These are phyloP conservation scores for Apogon hyalosoma DNA, from an alignment of 2,797 vertebrate genomes.

Conservation along the genomic window DNA sequence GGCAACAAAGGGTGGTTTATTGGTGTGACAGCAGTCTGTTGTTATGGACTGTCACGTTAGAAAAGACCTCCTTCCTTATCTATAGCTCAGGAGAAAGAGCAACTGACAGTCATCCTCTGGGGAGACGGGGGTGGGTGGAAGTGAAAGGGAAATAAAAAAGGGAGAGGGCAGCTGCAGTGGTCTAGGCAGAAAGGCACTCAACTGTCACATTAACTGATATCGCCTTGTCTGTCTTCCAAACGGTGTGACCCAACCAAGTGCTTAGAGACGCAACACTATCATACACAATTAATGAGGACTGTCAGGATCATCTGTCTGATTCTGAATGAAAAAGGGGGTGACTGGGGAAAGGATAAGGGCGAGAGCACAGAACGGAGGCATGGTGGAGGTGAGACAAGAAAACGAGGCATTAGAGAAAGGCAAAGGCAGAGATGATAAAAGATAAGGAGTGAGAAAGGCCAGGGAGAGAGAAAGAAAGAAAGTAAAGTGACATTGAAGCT, in stretches of 20 bases:
- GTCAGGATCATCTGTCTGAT: slow-evolving; percentile 44
- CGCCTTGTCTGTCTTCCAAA: slow-evolving; percentile 55
- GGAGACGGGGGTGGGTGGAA: slow-evolving; percentile 43
- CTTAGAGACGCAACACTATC: slow-evolving; percentile 59
- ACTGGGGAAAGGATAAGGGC: slow-evolving; percentile 1
- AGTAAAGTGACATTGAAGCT: slow-evolving; percentile 7
- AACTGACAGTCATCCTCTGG: slow-evolving; percentile 68
- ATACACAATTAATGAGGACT: slow-evolving; percentile 73
- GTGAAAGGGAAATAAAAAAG: slow-evolving; percentile 32
- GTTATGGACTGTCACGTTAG: slow-evolving; percentile 70
- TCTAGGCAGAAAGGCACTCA: slow-evolving; percentile 42
- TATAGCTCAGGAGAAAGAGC: slow-evolving; percentile 63
- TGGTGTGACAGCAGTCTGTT: slow-evolving; percentile 58
- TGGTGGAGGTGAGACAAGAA: slow-evolving; percentile 17
- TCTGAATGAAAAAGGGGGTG: slow-evolving; percentile 33
- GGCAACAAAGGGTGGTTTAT: slow-evolving; percentile 60
- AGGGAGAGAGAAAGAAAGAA: slow-evolving; percentile 4
- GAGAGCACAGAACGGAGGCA: neutral
- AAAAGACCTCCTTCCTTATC: slow-evolving; percentile 66
- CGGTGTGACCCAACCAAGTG: slow-evolving; percentile 49
- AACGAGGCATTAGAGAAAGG: slow-evolving; percentile 7
- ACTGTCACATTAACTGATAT: slow-evolving; percentile 73
- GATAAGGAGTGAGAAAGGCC: slow-evolving; percentile 9
- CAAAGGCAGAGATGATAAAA: slow-evolving; percentile 27
- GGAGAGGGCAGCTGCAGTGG: slow-evolving; percentile 60